Evolutionary conservation across 2,113 vertebrate genomes (phyloP), one percentile per base, ranked within the genome.

Genomic region (Neopipo cinnamomea): DNA sequence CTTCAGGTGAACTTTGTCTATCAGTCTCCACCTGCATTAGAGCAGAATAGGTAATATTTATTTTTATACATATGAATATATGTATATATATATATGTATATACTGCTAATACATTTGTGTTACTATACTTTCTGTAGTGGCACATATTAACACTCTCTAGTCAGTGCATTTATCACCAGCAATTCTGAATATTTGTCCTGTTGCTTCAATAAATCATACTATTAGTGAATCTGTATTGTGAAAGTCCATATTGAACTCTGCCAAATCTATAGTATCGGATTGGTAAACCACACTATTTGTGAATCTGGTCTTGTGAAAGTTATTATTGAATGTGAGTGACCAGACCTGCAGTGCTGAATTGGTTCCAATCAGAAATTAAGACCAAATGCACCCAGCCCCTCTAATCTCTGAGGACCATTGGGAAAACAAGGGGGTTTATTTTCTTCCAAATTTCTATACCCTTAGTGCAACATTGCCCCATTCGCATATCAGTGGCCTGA

Each of bases 261-360:
- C 11, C 30, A 53, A 30, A 12, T 28, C 39, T 27, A 31, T 8
- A 25, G 13, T n/a, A 14, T 3, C 13, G 6, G n/a, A 18, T 41
- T 53, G 28, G 11, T 47, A 35, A 61, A 35, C 19, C 21, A 13
- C 16, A 35, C 7, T 53, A 4, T 53, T 68, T 61, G 11, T 61
- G 16, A 53, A 22, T 39, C 14, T 21, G 9, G 4, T 3, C 9
- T 47, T 0, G 0, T 75, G n/a, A 53, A 68, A 47, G n/a, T 47
- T 61, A 21, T 21, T 39, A 11, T 18, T 68, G 53, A 68, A 31
- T 0, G 0, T 42, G 17, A 9, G 17, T 65, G 31, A 33, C 11
- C 17, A 65, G 42, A 89, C 5, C 61, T 39, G 14, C 1, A n/a
- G 13, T 12, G 20, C 14, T 68, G n/a, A 53, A 25, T 25, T 75